Percentiles rank a stretch among this genome's conserved stretches.
Evolutionary conservation across 2,113 vertebrate species (phyloP).

Genomic region (Ceyx cyanopectus): DNA sequence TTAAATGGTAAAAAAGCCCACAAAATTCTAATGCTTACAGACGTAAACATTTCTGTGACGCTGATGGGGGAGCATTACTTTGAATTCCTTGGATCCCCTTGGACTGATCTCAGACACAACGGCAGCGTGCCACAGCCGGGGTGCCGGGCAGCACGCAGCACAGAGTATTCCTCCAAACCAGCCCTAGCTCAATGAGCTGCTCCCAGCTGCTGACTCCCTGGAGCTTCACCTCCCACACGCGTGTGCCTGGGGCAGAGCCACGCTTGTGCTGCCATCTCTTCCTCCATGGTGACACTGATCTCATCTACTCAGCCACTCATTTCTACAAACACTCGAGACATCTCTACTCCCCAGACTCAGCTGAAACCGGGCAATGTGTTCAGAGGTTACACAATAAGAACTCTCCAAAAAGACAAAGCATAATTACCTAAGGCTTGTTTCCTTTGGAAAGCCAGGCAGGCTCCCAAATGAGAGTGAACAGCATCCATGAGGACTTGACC

Average conservation of each 20-base stretch:
- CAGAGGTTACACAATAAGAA: background rate
- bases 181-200: background rate
- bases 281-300: background rate
- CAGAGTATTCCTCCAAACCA: background rate
- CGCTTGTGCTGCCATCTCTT: background rate
- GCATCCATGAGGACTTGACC: background rate
- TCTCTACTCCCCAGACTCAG: background rate
- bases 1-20: background rate
- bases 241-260: background rate
- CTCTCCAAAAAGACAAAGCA: constrained; percentile 4
- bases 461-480: background rate
- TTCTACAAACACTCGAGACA: background rate
- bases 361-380: background rate
- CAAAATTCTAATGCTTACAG: background rate
- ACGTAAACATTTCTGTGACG: constrained; percentile 24
- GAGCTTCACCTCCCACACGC: background rate
- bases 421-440: background rate
- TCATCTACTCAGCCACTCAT: background rate
- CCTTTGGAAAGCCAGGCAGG: background rate
- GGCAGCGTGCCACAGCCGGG: accelerated
- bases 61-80: background rate
- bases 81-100: background rate
- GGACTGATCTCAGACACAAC: background rate
- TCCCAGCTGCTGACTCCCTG: background rate
- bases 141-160: background rate